Conservation (phyloP, 2,888 invertebrate species). For the Zhengitettix transpicula region DNA sequence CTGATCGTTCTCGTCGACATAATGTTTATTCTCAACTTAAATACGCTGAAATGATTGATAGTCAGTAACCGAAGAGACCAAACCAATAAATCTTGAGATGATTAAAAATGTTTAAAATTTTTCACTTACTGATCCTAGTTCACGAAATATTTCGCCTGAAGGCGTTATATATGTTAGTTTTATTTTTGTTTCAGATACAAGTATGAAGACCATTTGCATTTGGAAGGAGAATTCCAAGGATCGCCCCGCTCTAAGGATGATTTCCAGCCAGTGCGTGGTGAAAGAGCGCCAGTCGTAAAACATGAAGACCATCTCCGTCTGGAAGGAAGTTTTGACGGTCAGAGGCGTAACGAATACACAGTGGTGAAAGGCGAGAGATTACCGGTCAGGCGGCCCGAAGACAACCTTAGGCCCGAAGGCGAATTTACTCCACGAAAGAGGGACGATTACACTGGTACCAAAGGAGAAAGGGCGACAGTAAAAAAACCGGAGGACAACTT, state of each 20-base stretch:
- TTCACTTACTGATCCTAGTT: no score
- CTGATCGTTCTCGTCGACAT: no score
- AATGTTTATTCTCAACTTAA: no score
- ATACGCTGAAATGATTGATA: no score
- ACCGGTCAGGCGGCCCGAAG: conserved; percentile 42
- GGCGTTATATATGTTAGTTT: not conserved
- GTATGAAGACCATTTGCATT: conserved; percentile 24
- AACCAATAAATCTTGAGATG: no score
- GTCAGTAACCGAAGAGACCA: no score
- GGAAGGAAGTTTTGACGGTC: conserved; percentile 40
- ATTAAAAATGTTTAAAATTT: no score
- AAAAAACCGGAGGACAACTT: conserved; percentile 27
- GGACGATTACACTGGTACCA: not conserved
- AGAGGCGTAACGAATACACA: conserved; percentile 16
- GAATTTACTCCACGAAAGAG: conserved; percentile 15
- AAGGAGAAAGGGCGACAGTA: conserved; percentile 7
- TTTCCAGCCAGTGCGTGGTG: conserved; percentile 39
- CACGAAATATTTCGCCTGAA: no score
- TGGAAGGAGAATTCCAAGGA: conserved; percentile 17
- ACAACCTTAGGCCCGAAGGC: conserved; percentile 30
- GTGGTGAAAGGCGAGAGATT: conserved; percentile 36
- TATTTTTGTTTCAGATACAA: conserved; percentile 13
- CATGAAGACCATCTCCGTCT: conserved; percentile 54
- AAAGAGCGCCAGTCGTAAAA: conserved; percentile 21
- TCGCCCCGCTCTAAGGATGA: conserved; percentile 29